phyloP scores from a whole-genome alignment of 2,797 vertebrate genomes.

The Sarcophilus harrisii region DNA sequence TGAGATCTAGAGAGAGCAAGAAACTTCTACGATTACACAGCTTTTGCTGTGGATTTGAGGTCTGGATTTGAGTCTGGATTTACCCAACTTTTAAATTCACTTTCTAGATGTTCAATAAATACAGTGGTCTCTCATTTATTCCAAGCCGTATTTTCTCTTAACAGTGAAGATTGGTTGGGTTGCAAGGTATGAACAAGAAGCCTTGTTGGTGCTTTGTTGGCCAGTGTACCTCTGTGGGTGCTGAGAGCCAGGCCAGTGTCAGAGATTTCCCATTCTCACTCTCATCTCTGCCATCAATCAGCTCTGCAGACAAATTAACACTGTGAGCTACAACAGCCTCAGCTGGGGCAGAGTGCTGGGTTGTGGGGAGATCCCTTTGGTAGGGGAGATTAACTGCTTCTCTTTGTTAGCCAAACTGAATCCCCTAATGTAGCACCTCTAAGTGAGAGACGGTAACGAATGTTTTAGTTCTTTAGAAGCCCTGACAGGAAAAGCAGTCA shows the following conservation, averaged over 20 bases:
- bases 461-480: not conserved
- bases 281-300: not conserved
- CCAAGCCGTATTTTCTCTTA: not conserved
- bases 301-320: not conserved
- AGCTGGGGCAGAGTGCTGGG: not conserved
- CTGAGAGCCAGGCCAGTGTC: not conserved
- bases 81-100: not conserved
- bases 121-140: not conserved
- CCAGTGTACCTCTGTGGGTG: conserved; percentile 45
- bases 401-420: not conserved
- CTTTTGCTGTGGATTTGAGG: not conserved
- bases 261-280: not conserved
- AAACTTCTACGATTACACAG: not conserved
- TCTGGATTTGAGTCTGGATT: not conserved
- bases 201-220: not conserved
- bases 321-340: not conserved
- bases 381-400: not conserved
- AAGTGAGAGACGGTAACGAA: not conserved
- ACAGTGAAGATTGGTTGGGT: not conserved
- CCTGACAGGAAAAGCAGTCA: not conserved
- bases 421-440: not conserved
- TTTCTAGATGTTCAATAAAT: not conserved
- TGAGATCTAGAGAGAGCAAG: not conserved
- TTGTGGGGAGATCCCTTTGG: not conserved
- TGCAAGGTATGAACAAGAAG: not conserved